These are phyloP conservation scores for Strigamia crassipes DNA, from an alignment of 2,888 invertebrate species.

Conservation along the genomic window DNA sequence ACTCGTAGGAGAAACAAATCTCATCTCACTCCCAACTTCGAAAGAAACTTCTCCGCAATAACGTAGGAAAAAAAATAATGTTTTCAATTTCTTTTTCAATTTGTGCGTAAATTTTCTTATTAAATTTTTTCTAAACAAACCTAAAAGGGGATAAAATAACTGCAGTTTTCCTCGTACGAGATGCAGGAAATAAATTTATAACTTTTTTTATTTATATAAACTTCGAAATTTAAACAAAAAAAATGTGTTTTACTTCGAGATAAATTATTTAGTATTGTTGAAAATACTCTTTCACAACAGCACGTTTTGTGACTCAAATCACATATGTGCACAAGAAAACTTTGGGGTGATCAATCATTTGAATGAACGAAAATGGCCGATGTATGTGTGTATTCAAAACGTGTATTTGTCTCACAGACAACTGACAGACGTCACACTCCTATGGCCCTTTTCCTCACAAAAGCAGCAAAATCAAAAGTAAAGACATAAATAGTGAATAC, in stretches of 20 bases:
- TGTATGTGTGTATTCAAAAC: not conserved
- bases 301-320: conserved; percentile 10
- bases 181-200: not conserved
- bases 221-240: not conserved
- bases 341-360: not conserved
- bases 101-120: too few species aligned
- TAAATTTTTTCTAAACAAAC: not conserved
- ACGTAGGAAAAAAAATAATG: not conserved
- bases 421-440: conserved; percentile 8
- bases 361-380: not conserved
- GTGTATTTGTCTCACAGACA: conserved; percentile 10
- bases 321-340: conserved; percentile 10
- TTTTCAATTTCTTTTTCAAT: not conserved
- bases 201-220: not conserved
- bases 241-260: not conserved
- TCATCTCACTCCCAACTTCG: not conserved
- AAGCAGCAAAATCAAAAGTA: conserved; percentile 2
- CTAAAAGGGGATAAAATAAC: not conserved
- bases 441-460: not conserved
- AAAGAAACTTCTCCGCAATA: not conserved
- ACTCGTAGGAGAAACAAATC: not conserved
- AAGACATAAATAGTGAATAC: not conserved
- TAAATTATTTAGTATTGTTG: not conserved
- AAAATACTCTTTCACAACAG: conserved; percentile 8
- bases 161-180: not conserved